These are phyloP conservation scores for Chelmon rostratus DNA, from an alignment of 2,797 vertebrate species.

Conservation along the genomic window DNA sequence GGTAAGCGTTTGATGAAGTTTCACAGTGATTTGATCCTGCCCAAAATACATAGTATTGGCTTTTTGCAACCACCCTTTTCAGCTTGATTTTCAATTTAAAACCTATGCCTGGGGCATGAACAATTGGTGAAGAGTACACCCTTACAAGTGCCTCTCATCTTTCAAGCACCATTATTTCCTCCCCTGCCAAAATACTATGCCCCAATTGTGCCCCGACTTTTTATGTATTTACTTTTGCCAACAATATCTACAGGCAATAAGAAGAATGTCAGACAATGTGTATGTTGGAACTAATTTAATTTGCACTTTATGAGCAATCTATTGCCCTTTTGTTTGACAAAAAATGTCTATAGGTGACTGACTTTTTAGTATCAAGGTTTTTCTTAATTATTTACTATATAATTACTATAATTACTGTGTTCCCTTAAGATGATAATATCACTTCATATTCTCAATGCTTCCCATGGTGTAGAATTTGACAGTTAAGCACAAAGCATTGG, in stretches of 20 bases:
- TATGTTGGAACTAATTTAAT: slow-evolving; percentile 82
- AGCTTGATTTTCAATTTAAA: slow-evolving; percentile 43
- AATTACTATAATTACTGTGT: slow-evolving; percentile 40
- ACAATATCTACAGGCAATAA: slow-evolving; percentile 74
- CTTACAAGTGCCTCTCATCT: slow-evolving; percentile 81
- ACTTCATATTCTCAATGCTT: slow-evolving; percentile 55
- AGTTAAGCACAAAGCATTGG: slow-evolving; percentile 68
- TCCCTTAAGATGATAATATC: slow-evolving; percentile 49
- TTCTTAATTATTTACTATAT: slow-evolving; percentile 45
- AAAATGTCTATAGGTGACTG: slow-evolving; percentile 56
- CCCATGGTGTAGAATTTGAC: slow-evolving; percentile 44
- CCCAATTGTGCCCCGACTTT: slow-evolving; percentile 62
- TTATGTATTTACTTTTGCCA: slow-evolving; percentile 67
- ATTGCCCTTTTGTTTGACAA: slow-evolving; percentile 68
- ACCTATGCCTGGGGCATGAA: slow-evolving; percentile 55
- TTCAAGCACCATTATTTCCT: slow-evolving; percentile 68
- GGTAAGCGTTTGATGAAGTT: slow-evolving; percentile 24
- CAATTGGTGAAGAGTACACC: slow-evolving; percentile 68
- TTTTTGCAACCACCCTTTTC: slow-evolving; percentile 45
- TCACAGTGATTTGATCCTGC: slow-evolving; percentile 40
- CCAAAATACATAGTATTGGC: slow-evolving; percentile 52
- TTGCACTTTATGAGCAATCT: slow-evolving; percentile 81
- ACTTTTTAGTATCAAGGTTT: slow-evolving; percentile 49
- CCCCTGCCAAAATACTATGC: slow-evolving; percentile 63
- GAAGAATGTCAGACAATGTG: slow-evolving; percentile 81